Percentiles rank a stretch among this genome's conserved stretches.
Conservation (phyloP, 2,888 invertebrate genomes). For the Dynastes hyllus region DNA sequence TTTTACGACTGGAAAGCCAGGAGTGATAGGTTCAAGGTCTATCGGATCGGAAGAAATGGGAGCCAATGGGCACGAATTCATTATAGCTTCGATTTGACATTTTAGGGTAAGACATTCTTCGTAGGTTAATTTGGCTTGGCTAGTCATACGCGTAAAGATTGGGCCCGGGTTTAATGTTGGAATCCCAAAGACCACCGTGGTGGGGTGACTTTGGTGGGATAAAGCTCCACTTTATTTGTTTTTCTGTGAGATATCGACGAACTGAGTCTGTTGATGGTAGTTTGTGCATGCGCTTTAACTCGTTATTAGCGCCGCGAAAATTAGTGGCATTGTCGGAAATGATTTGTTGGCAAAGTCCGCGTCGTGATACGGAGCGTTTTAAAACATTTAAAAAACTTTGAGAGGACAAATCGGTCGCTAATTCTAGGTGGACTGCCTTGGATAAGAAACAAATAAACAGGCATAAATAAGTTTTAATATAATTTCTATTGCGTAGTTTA, state of each 20-base stretch:
- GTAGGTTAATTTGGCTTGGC: slow-evolving; percentile 35
- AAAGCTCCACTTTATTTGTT: slow-evolving; percentile 49
- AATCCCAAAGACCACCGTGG: slow-evolving; percentile 48
- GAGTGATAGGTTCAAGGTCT: slow-evolving; percentile 40
- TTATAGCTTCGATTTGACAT: slow-evolving; percentile 46
- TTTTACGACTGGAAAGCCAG: too few relatives aligned
- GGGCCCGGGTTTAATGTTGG: too few relatives aligned
- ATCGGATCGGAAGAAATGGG: slow-evolving; percentile 38
- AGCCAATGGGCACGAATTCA: slow-evolving; percentile 46
- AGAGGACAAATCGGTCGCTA: slow-evolving; percentile 54
- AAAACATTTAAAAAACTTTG: slow-evolving; percentile 53
- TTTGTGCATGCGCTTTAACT: slow-evolving; percentile 35
- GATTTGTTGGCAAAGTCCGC: slow-evolving; percentile 49
- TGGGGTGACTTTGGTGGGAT: slow-evolving; percentile 46
- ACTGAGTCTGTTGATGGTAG: not conserved
- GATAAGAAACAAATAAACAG: slow-evolving; percentile 60
- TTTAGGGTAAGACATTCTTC: slow-evolving; percentile 36
- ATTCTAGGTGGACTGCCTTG: slow-evolving; percentile 58
- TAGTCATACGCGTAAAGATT: slow-evolving; percentile 22
- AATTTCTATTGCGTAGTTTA: slow-evolving; percentile 51
- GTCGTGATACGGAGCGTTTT: slow-evolving; percentile 53
- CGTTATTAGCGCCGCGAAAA: slow-evolving; percentile 54
- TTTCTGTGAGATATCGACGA: slow-evolving; percentile 5
- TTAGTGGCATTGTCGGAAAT: slow-evolving; percentile 56
- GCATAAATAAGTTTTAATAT: slow-evolving; percentile 49